phyloP scores from a whole-genome alignment of 2,113 vertebrate species.

The Melanostigma gelatinosum region DNA sequence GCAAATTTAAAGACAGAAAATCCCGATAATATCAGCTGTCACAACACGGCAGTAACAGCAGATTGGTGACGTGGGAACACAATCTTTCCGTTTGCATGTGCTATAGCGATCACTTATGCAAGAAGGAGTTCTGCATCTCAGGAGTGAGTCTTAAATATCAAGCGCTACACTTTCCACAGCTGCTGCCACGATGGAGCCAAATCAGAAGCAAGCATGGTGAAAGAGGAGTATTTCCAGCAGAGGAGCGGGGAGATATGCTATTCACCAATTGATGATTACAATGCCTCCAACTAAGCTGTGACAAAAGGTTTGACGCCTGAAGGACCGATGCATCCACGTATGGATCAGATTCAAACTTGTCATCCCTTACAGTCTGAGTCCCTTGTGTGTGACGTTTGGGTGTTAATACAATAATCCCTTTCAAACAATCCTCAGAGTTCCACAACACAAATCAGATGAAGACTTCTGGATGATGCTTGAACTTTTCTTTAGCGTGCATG shows the following conservation, averaged over 20 bases:
- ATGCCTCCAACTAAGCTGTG: not conserved
- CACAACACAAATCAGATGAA: not conserved
- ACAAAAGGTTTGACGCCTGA: not conserved
- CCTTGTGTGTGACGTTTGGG: not conserved
- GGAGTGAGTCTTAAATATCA: constrained; percentile 32
- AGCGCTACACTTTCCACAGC: constrained; percentile 9
- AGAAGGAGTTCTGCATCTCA: constrained; percentile 14
- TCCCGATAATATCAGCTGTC: not conserved
- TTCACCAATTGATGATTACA: not conserved
- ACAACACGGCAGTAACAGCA: not conserved
- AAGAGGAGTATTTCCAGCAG: not conserved
- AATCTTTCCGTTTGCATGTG: constrained; percentile 30
- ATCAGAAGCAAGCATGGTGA: constrained; percentile 12
- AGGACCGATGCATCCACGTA: not conserved
- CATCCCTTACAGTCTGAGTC: not conserved
- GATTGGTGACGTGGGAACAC: constrained; percentile 17
- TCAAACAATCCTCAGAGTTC: constrained; percentile 1
- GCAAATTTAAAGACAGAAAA: not conserved
- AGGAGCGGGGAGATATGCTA: not conserved
- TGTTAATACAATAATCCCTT: constrained; percentile 32
- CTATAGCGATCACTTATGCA: constrained; percentile 28
- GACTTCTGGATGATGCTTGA: not conserved
- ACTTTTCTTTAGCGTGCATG: not conserved
- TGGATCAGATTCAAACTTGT: not conserved
- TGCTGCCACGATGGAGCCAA: constrained; percentile 2